phyloP scores from a whole-genome alignment of 2,888 invertebrate species.

The Phragmatobia fuliginosa region DNA sequence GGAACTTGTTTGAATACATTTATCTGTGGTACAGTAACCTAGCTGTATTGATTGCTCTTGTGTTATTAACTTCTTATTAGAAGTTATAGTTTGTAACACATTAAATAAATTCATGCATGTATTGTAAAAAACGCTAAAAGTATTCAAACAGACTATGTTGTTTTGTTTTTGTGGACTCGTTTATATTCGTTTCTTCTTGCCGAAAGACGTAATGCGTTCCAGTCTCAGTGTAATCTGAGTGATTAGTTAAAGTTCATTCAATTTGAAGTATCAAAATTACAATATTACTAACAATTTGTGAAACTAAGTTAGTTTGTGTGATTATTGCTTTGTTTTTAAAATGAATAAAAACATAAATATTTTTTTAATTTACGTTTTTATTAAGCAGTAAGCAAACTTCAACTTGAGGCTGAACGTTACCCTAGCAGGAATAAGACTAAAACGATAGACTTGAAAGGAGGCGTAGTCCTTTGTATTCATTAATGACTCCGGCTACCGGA shows the following conservation, averaged over 20 bases:
- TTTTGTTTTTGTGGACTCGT: background rate
- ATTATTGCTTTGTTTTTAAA: background rate
- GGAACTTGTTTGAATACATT: background rate
- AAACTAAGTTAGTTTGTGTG: background rate
- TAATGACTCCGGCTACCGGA: too few species aligned
- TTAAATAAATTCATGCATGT: background rate
- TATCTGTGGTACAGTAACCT: background rate
- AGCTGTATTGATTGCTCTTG: background rate
- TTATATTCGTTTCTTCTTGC: background rate
- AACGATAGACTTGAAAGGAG: too few species aligned
- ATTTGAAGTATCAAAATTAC: background rate
- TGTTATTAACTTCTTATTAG: background rate
- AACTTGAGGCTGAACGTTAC: too few species aligned
- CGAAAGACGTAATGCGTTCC: background rate
- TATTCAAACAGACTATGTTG: background rate
- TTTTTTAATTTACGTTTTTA: background rate
- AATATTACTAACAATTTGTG: background rate
- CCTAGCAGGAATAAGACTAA: too few species aligned
- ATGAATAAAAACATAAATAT: background rate
- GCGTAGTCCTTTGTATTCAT: too few species aligned
- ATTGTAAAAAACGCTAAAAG: background rate
- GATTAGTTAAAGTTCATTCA: background rate
- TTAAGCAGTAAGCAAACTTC: background rate
- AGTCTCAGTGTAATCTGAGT: constrained; percentile 15
- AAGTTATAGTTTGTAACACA: background rate